Conservation (phyloP, 2,113 vertebrate species). For the Protomyctophum bolini region DNA sequence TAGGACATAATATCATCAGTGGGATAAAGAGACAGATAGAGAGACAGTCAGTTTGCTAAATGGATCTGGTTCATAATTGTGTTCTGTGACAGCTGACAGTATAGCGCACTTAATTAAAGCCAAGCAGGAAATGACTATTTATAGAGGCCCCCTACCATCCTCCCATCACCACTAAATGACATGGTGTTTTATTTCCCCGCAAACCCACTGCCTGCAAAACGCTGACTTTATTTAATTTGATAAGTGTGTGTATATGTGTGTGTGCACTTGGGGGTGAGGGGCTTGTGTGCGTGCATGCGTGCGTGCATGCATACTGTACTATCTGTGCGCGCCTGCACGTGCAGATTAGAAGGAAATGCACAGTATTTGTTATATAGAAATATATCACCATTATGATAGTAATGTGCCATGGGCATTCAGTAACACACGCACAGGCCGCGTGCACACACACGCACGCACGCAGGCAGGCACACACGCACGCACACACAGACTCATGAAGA, state of each 20-base stretch:
- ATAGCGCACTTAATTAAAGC: constrained; percentile 77
- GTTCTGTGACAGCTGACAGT: constrained; percentile 77
- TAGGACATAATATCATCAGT: no score
- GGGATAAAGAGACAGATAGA: constrained; percentile 60
- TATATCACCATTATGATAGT: constrained; percentile 37
- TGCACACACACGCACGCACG: constrained; percentile 16
- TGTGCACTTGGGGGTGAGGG: background rate
- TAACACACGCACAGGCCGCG: no score
- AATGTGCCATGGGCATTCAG: constrained; percentile 31
- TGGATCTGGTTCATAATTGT: constrained; percentile 76
- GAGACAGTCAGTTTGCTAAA: constrained; percentile 70
- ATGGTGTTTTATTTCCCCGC: constrained; percentile 72
- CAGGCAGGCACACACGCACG: background rate
- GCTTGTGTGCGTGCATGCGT: constrained; percentile 5
- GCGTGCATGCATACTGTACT: background rate
- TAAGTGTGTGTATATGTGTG: constrained; percentile 57
- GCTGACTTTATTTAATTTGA: constrained; percentile 75
- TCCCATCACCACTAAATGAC: constrained; percentile 76
- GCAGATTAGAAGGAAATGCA: constrained; percentile 2
- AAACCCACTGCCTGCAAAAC: constrained; percentile 59
- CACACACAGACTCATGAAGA: constrained; percentile 32
- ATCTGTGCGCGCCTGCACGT: background rate
- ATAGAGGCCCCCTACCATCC: constrained; percentile 73
- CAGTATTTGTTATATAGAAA: constrained; percentile 25
- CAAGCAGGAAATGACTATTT: constrained; percentile 78